Conservation (phyloP, 2,888 invertebrate species). For the Spialia ferax region DNA sequence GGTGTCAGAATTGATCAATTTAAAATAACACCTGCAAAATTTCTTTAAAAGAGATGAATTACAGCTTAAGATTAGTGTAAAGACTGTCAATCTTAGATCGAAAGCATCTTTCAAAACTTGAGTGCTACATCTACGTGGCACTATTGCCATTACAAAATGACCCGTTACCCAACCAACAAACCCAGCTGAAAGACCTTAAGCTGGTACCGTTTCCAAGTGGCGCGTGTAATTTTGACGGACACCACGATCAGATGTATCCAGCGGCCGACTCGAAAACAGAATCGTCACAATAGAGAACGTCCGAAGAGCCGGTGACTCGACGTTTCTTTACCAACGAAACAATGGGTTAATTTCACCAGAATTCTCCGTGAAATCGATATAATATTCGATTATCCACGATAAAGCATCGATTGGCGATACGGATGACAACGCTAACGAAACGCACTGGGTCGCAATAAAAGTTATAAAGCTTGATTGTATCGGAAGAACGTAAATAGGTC, state of each 20-base stretch:
- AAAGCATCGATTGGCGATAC: constrained; percentile 61
- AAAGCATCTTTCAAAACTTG: no score
- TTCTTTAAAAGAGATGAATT: no score
- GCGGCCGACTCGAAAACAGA: constrained; percentile 43
- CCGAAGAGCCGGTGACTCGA: constrained; percentile 52
- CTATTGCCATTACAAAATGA: constrained; percentile 46
- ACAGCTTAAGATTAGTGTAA: no score
- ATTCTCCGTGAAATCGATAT: constrained; percentile 71
- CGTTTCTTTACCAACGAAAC: constrained; percentile 56
- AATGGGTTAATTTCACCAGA: constrained; percentile 68
- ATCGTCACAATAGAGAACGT: constrained; percentile 47
- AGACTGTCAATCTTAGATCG: no score
- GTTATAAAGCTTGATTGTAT: constrained; percentile 63
- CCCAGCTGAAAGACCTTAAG: background rate
- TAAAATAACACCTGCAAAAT: no score
- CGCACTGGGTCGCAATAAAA: constrained; percentile 61
- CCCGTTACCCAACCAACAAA: constrained; percentile 11
- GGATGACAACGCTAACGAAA: constrained; percentile 68
- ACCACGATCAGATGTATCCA: constrained; percentile 48
- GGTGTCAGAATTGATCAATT: no score
- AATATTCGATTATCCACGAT: constrained; percentile 67
- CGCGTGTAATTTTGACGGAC: constrained; percentile 43
- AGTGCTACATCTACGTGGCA: constrained; percentile 44
- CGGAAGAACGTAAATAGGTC: constrained; percentile 55
- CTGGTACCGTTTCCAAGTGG: constrained; percentile 24